Conservation (phyloP, 2,888 invertebrate genomes). For the Muschampia plurimacula region DNA sequence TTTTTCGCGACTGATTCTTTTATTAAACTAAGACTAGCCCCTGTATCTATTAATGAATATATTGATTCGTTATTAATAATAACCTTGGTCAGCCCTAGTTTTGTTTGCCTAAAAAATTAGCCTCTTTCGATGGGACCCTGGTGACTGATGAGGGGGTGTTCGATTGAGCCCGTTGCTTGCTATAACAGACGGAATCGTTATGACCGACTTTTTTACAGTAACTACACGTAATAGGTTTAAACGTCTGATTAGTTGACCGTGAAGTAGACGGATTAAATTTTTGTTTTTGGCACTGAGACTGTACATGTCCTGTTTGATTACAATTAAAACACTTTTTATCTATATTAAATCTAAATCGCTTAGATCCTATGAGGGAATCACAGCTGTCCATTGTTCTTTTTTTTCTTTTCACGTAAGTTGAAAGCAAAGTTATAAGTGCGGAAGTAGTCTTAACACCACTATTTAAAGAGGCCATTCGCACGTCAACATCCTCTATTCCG, state of each 20-base stretch:
- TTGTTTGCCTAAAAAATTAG: slow-evolving; percentile 38
- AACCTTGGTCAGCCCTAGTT: slow-evolving; percentile 39
- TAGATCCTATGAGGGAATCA: not conserved
- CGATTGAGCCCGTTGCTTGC: slow-evolving; percentile 3
- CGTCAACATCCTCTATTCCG: not conserved
- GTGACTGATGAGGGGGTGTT: not conserved
- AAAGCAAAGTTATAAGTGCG: not conserved
- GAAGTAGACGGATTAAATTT: not conserved
- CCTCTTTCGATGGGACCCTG: not conserved
- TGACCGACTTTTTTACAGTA: slow-evolving; percentile 45
- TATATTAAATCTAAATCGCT: not conserved
- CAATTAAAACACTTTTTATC: not conserved
- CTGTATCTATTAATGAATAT: slow-evolving; percentile 36
- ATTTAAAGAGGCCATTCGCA: not conserved
- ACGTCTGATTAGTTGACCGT: not conserved
- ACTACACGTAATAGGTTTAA: slow-evolving; percentile 26
- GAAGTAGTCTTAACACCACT: not conserved
- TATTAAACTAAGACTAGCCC: slow-evolving; percentile 45
- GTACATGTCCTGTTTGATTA: not conserved
- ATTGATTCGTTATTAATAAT: slow-evolving; percentile 27
- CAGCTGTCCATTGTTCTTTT: not conserved
- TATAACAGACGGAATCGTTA: slow-evolving; percentile 30
- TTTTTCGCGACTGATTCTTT: slow-evolving; percentile 42
- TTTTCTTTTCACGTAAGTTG: not conserved
- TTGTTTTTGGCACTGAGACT: not conserved